Evolutionary conservation across 1,140 invertebrate species (phyloP), one percentile per base, ranked within the genome.

Genomic region (Drosophila sechellia): DNA sequence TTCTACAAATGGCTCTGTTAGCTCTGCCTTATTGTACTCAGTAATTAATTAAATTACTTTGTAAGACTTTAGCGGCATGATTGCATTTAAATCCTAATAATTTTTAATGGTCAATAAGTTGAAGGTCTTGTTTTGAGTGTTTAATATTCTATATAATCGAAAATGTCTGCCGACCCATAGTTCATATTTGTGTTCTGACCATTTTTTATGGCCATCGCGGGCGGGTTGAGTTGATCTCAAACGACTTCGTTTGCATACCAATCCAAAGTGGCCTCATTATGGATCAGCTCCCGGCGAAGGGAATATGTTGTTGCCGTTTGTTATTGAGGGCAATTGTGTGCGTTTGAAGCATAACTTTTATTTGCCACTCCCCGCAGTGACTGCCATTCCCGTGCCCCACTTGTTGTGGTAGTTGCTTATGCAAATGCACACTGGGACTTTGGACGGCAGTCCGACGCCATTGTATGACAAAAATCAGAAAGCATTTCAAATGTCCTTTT

Each of bases 391-490:
- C 40, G 3, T 37, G 1, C 45, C 46, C 43, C 50, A 43, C 60
- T 74, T 59, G 61, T 45, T 81, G 65, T 50, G 61, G 61, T 53
- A 56, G 59, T 79, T 75, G 70, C 66, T 78, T 72, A 61, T 72
- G 60, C 39, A 64, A 73, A 58, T 81, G 73, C 63, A 75, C 77
- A 48, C 25, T 11, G 48, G 48, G 25, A 17, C 72, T 35, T 39
- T 39, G 13, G 20, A 13, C 5, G 15, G 27, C 42, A 49, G 55
- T 39, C 35, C 35, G 40, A 52, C 57, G 58, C 66, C 79, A 87
- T 70, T 69, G 66, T 70, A 70, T 79, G 84, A 79, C 79, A 87
- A 76, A 81, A 86, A 86, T 87, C 78, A 87, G 74, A 87, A 87
- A 89, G 83, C 79, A 83, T 83, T 79, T 83, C 58, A 68, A 83